These are phyloP conservation scores for Diaphora mendica DNA, from an alignment of 2,888 invertebrate genomes.

Conservation along the genomic window DNA sequence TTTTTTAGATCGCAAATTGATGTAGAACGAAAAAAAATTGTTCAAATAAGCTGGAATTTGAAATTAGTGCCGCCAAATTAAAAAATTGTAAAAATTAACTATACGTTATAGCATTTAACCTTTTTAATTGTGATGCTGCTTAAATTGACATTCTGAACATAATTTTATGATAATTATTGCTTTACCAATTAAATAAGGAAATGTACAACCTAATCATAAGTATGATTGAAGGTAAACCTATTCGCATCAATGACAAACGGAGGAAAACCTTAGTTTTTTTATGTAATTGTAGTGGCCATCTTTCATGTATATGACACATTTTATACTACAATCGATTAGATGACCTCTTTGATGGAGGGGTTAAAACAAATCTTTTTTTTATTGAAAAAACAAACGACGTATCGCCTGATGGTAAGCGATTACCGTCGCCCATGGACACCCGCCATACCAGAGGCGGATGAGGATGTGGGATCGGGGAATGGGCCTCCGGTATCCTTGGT, in stretches of 20 bases:
- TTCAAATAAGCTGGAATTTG: too few species aligned
- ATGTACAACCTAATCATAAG: neutral
- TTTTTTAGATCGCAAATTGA: neutral
- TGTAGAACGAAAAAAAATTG: too few species aligned
- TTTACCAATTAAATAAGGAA: neutral
- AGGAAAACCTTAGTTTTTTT: constrained; percentile 2
- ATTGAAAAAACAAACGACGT: too few species aligned
- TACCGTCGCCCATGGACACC: too few species aligned
- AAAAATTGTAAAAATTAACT: neutral
- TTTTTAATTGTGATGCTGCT: neutral
- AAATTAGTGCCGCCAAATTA: neutral
- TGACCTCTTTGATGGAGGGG: neutral
- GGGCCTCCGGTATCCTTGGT: too few species aligned
- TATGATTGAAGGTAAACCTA: constrained; percentile 4
- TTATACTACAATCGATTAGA: neutral
- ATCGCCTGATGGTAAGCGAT: too few species aligned
- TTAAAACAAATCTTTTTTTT: too few species aligned
- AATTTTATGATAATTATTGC: neutral
- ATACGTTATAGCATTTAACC: neutral
- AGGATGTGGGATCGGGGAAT: too few species aligned
- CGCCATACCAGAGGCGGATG: too few species aligned
- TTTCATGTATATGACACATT: neutral
- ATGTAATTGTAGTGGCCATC: neutral
- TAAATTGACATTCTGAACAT: neutral
- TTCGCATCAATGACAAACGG: constrained; percentile 6